Evolutionary conservation across 2,888 invertebrate species (phyloP), one percentile per base, ranked within the genome.

Genomic region (Ernsta delagoae): DNA sequence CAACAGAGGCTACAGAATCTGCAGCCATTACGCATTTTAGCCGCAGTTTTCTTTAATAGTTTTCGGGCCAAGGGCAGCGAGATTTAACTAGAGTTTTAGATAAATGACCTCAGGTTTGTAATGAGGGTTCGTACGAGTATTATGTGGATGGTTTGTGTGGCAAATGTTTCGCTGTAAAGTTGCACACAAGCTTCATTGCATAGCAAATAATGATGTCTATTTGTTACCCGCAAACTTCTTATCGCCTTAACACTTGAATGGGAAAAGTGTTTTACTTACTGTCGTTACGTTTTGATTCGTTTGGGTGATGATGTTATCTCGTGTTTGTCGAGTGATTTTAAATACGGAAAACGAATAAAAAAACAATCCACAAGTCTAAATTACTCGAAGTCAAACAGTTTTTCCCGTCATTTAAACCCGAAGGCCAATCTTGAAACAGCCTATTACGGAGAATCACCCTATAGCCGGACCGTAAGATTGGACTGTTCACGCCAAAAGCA

Each of bases 401-500:
- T 54, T 31, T 31, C 54, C 9, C 54, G 54, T 31, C 59, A 59
- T 59, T 59, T 41, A 59, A n/a, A 43, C 43, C 41, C 9, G 41
- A 59, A 59, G 59, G 36, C 41, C 41, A 8, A 9, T 24, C 59
- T 43, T 5, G 45, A 60, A 31, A 24, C n/a, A 9, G 24, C 41
- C 43, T 59, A 43, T 41, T 16, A 45, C 45, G n/a, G 11, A 60
- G 43, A 60, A 60, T 60, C 45, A 45, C 45, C 45, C 45, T 24
- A n/a, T 7, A 45, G 48, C 48, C 7, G 48, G 48, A 48, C 48
- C 12, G 48, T 12, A 48, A 48, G 43, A 45, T 61, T 45, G 34
- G 43, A 12, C 45, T 34, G 8, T n/a, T 48, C 45, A 50, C 34
- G 0, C n/a, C 36, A 50, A 61, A 61, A 61, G 48, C 61, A 16